Evolutionary conservation across 2,888 invertebrate species (phyloP), one percentile per base, ranked within the genome.

Genomic region (Drosophila melanosoma): DNA sequence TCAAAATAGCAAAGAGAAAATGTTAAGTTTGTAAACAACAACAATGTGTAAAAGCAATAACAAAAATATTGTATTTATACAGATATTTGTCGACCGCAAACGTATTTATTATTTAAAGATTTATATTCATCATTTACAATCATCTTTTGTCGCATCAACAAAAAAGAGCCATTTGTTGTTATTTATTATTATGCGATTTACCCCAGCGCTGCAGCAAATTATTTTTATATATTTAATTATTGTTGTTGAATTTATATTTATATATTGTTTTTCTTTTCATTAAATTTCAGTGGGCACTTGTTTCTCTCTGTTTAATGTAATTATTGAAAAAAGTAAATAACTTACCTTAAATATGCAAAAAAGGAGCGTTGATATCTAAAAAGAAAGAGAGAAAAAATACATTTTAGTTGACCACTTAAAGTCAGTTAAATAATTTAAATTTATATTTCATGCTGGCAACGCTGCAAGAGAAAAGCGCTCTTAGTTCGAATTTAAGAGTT

Each of bases 1-100:
- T 90, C 86, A 88, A 89, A 82, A 67, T 66, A 75, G 71, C 65
- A 60, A 68, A 42, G 40, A 54, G 77, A 54, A 61, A 36, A 45
- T 38, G 4, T 8, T 8, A 1, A 33, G 35, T 32, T 15, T 15
- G 20, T 12, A 17, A 26, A 33, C 60, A 65, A 33, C 60, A 65
- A 26, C 6, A 36, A 11, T 33, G 38, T 26, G 29, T 38, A 52
- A 70, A 42, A n/a, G 54, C 58, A 40, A 42, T 11, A 36, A 53
- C 23, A 61, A 40, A 65, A 73, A 48, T 59, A 33, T 36, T 60
- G 20, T 12, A 26, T 32, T 40, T 32, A 58, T 70, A 38, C 26
- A 45, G 48, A 35, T 69, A 15, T 56, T 32, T 38, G 29, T 35
- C 56, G 26, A 29, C 6, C 17, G 26, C 0, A 15, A 4, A 1